A percentile compares a stretch with the other conserved stretches of the same genome.
These are phyloP conservation scores for Paraescarpia echinospica DNA, from an alignment of 1,140 invertebrate genomes.

Conservation along the genomic window DNA sequence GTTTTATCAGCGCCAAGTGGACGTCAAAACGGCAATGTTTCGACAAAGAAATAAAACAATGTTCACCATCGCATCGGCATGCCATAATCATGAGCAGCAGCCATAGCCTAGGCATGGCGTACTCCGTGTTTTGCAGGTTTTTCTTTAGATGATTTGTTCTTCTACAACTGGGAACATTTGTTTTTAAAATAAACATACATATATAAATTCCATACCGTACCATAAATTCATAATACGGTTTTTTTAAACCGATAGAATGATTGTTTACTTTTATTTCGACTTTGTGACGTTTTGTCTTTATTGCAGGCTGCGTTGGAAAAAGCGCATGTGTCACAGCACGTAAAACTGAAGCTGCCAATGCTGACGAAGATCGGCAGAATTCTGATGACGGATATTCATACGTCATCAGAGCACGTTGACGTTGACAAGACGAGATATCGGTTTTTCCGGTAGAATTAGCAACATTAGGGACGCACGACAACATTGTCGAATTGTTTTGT, in stretches of 20 bases:
- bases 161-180: background rate
- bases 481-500: background rate
- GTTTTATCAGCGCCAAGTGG: background rate
- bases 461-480: background rate
- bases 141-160: background rate
- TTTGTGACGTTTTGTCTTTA: too few relatives aligned
- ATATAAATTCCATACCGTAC: too few relatives aligned
- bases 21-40: too few relatives aligned
- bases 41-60: background rate
- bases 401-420: background rate
- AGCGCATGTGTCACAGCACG: background rate
- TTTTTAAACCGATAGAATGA: background rate
- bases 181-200: background rate
- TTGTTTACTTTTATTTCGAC: background rate
- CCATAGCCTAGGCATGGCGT: too few relatives aligned
- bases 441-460: background rate
- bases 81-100: background rate
- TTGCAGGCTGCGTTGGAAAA: background rate
- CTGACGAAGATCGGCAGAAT: background rate
- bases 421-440: background rate
- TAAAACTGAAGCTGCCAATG: background rate
- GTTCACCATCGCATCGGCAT: background rate
- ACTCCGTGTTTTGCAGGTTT: background rate
- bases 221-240: too few relatives aligned
- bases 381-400: background rate